phyloP scores from a whole-genome alignment of 1,140 invertebrate genomes.

The Chironomus striatipennis region DNA sequence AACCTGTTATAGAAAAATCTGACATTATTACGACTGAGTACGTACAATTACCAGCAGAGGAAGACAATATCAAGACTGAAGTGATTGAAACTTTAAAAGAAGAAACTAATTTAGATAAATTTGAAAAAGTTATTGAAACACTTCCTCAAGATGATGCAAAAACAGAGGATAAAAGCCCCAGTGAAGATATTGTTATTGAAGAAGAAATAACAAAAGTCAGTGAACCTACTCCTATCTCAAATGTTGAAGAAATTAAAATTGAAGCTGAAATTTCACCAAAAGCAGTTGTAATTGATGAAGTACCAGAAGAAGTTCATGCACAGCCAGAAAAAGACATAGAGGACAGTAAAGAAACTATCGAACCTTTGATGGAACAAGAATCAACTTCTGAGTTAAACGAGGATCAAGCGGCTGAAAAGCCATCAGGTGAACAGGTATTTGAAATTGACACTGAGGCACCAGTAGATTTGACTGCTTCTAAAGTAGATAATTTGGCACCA shows the following conservation, averaged over 20 bases:
- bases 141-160: neutral
- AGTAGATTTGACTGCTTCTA: slow-evolving; percentile 13
- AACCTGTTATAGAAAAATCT: slow-evolving; percentile 16
- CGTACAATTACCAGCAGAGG: neutral
- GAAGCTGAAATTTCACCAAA: slow-evolving; percentile 4
- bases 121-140: too few species aligned
- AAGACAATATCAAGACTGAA: neutral
- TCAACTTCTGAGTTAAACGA: neutral
- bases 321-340: slow-evolving; percentile 28
- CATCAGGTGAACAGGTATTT: slow-evolving; percentile 19
- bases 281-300: slow-evolving; percentile 31
- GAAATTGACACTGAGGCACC: neutral
- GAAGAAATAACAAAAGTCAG: neutral
- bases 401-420: neutral
- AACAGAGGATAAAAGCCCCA: too few species aligned
- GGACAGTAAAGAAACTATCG: slow-evolving; percentile 25
- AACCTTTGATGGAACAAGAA: neutral
- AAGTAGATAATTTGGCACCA: neutral
- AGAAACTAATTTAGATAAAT: too few species aligned
- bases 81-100: neutral
- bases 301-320: slow-evolving; percentile 30
- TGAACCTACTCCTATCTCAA: too few species aligned
- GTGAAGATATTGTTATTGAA: neutral
- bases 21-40: neutral
- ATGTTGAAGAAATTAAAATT: slow-evolving; percentile 17